Percentiles rank a stretch among this genome's conserved stretches.
These are phyloP conservation scores for Zaprionus vittiger DNA, from an alignment of 1,140 invertebrate genomes.

Conservation along the genomic window DNA sequence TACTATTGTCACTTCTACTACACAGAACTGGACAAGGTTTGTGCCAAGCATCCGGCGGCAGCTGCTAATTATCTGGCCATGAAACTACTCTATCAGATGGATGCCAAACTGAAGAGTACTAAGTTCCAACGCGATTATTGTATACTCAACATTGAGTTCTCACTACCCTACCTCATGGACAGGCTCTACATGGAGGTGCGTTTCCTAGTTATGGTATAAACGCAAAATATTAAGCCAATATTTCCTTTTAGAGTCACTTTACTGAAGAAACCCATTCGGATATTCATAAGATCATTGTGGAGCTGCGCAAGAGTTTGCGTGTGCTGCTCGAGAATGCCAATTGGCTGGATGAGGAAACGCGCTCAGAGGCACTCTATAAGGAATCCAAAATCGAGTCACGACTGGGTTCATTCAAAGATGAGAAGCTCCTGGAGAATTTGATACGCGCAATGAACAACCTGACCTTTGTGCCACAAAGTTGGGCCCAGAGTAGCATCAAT, in stretches of 20 bases:
- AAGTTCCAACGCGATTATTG: constrained; percentile 83
- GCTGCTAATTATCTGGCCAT: constrained; percentile 76
- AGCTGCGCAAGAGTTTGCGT: constrained; percentile 86
- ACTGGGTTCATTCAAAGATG: constrained; percentile 87
- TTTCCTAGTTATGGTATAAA: constrained; percentile 86
- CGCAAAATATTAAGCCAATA: not conserved
- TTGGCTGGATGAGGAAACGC: constrained; percentile 90
- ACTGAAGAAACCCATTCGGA: constrained; percentile 49
- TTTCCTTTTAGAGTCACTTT: constrained; percentile 53
- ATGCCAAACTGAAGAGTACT: constrained; percentile 51
- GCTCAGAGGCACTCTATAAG: constrained; percentile 86
- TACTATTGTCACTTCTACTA: constrained; percentile 63
- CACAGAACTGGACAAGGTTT: constrained; percentile 61
- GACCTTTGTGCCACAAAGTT: constrained; percentile 34
- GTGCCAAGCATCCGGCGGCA: constrained; percentile 49
- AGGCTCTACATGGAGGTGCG: constrained; percentile 70
- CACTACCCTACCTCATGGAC: constrained; percentile 52
- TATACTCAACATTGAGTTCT: constrained; percentile 33
- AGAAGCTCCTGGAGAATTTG: constrained; percentile 34
- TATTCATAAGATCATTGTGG: constrained; percentile 52
- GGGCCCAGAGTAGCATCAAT: constrained; percentile 55
- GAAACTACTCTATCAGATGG: constrained; percentile 65
- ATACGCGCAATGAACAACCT: constrained; percentile 58
- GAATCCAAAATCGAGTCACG: constrained; percentile 85
- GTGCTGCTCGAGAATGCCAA: constrained; percentile 87